phyloP scores from a whole-genome alignment of 2,797 vertebrate species.

The Myotis pilosus region DNA sequence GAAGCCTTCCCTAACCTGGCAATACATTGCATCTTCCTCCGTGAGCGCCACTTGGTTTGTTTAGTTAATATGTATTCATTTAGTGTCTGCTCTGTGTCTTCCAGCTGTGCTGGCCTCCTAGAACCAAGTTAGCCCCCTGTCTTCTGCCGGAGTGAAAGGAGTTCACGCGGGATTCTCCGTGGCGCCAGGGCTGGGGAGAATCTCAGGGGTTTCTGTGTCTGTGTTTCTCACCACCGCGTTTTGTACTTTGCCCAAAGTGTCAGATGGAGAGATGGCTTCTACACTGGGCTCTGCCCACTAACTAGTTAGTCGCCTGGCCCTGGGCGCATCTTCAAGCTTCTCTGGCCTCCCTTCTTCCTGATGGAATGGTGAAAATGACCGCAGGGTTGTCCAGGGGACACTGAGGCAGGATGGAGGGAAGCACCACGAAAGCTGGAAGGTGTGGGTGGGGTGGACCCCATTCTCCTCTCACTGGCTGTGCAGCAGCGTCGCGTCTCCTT shows the following conservation, averaged over 20 bases:
- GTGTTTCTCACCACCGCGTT: constrained; percentile 4
- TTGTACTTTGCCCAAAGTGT: constrained; percentile 47
- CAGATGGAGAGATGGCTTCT: neutral
- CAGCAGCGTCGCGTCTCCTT: neutral
- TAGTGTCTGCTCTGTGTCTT: neutral
- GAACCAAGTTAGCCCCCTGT: neutral
- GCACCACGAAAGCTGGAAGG: neutral
- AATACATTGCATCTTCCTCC: neutral
- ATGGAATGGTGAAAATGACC: neutral
- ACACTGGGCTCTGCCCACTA: constrained; percentile 15
- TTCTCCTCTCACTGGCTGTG: neutral
- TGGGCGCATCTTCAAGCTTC: neutral
- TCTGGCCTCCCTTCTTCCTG: neutral
- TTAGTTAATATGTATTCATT: neutral
- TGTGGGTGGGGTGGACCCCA: neutral
- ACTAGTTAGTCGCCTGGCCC: neutral
- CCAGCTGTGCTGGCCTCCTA: neutral
- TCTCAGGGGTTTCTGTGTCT: neutral
- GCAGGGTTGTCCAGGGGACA: neutral
- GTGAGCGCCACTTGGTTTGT: neutral
- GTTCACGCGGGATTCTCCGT: neutral
- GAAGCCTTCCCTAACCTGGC: neutral
- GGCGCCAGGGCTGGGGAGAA: neutral
- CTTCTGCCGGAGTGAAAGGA: neutral
- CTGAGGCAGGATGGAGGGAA: neutral